Conservation (phyloP, 2,113 vertebrate genomes). For the Pseudopodoces humilis region DNA sequence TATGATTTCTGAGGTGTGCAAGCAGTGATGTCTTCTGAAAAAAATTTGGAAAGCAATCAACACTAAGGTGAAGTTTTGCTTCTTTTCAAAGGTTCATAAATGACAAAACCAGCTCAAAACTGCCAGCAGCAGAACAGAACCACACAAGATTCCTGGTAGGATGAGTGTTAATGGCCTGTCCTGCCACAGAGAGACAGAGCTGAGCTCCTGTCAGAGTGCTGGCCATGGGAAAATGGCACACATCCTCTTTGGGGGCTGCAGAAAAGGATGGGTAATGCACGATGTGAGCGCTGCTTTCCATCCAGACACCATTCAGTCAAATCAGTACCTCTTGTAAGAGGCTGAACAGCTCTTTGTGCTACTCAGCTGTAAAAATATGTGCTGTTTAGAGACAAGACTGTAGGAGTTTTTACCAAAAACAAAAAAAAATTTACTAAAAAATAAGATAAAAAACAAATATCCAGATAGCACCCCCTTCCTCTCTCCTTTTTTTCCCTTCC, state of each 20-base stretch:
- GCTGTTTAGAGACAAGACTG: neutral
- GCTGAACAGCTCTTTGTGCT: neutral
- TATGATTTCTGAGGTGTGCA: neutral
- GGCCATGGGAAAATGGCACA: neutral
- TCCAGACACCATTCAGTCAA: neutral
- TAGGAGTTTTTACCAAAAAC: neutral
- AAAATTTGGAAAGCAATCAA: neutral
- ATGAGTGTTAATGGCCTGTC: neutral
- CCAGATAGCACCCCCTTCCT: neutral
- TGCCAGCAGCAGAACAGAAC: neutral
- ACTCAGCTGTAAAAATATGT: neutral
- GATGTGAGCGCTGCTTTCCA: accelerated
- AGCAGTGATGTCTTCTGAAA: neutral
- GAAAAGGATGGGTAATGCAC: neutral
- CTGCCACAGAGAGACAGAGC: neutral
- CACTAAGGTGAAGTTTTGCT: neutral
- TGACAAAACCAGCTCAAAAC: neutral
- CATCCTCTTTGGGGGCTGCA: neutral
- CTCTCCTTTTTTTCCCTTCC: neutral
- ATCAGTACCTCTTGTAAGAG: neutral
- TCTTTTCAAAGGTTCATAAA: neutral
- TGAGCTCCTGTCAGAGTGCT: neutral
- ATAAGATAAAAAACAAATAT: neutral
- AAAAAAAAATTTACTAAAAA: neutral
- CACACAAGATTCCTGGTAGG: neutral